Base-by-base conservation (phyloP, 1,140 invertebrate species). In the Chrysopa pallens region DNA sequence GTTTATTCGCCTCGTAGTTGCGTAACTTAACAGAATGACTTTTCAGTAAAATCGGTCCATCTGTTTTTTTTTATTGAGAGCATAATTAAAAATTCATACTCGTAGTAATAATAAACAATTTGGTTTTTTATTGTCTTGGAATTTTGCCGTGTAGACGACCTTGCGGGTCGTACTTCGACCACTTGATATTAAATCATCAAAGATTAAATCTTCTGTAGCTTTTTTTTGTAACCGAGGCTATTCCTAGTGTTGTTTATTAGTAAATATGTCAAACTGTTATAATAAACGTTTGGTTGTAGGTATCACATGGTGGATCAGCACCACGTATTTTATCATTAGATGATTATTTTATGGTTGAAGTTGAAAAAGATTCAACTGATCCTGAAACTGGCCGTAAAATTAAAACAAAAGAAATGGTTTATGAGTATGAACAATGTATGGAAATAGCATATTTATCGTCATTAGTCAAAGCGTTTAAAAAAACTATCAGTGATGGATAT, bases 341-440 rank as follows among this genome's bases (percentile, higher is more conserved):
- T 63, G 91, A 97, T 67, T 97, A 96, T 61, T 96, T 94, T 53
- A 82, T 94, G 64, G 77, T 83, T 37, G 91, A 95, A 67, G 74
- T 78, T 39, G 90, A 93, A 60, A 78, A 80, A 50, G 73, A 80
- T 54, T 72, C 79, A 47, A 71, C 70, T 28, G 85, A 89, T 56
- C 66, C 74, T 6, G 76, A 81, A 49, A 85, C 83, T 43, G 85
- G 85, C 9, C 85, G 81, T 54, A 77, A 70, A 58, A 61, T 79
- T 6, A 74, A 66, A 45, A 62, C 67, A 35, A 73, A 70, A 41
- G 78, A 85, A 48, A 75, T 92, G 66, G 77, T 87, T 40, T 96
- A 93, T 59, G 89, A 94, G 57, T 95, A 84, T 64, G 91, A 97
- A 50, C 70, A 77, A 42, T 73, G 70, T 27, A 76, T 85, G 72